Percentiles rank a stretch among this genome's conserved stretches.
phyloP scores from a whole-genome alignment of 2,888 invertebrate species.

The Parthenolecanium corni region DNA sequence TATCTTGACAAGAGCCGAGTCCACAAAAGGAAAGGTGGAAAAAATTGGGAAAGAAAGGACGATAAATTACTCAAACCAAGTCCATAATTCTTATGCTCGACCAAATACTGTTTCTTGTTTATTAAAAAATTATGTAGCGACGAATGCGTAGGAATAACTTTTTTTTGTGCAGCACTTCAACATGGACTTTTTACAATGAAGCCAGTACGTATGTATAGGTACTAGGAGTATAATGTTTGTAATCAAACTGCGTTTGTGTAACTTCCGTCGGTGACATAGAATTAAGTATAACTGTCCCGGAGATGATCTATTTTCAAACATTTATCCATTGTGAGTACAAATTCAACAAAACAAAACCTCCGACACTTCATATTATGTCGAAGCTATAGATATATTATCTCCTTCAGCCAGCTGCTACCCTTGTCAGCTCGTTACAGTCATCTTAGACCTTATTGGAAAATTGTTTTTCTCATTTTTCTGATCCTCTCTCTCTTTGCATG shows the following conservation, averaged over 20 bases:
- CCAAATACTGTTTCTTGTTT: background rate
- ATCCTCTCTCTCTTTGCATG: background rate
- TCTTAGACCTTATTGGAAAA: background rate
- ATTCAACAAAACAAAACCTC: background rate
- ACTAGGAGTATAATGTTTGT: conserved; percentile 1
- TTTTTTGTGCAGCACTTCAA: background rate
- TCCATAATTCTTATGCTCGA: conserved; percentile 22
- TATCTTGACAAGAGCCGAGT: background rate
- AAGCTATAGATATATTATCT: background rate
- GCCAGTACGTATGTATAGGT: too few relatives aligned
- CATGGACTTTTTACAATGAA: background rate
- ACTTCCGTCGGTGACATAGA: conserved; percentile 18
- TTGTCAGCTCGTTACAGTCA: background rate
- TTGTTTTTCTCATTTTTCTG: background rate
- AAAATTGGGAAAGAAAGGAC: conserved; percentile 9
- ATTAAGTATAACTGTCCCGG: background rate
- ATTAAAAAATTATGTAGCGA: background rate
- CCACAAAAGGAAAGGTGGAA: conserved; percentile 1
- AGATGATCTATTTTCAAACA: conserved; percentile 23
- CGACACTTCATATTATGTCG: background rate
- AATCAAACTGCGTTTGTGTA: conserved; percentile 22
- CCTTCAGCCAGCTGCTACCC: background rate
- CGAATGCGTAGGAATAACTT: background rate
- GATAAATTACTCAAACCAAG: conserved; percentile 23
- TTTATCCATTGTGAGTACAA: conserved; percentile 10